Conservation (phyloP, 2,113 vertebrate genomes). For the Arvicanthis niloticus region DNA sequence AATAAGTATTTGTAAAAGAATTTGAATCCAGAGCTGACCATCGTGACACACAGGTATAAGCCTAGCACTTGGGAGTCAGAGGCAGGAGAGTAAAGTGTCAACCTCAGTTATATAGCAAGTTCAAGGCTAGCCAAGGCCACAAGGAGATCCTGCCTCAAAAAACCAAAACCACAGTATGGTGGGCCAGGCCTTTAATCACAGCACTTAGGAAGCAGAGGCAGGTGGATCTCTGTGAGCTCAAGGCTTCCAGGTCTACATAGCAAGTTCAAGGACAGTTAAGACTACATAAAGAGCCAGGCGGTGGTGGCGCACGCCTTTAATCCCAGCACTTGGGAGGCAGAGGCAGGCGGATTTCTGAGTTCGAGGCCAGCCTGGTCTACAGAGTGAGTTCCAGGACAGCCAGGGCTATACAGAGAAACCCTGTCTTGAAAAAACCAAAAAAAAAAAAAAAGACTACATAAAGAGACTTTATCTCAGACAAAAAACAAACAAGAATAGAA, state of each 20-base stretch:
- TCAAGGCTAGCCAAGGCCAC: not conserved
- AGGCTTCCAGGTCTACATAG: not conserved
- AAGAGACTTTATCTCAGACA: not conserved
- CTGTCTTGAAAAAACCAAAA: no score
- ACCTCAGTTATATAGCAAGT: not conserved
- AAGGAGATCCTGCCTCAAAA: not conserved
- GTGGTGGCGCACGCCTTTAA: no score
- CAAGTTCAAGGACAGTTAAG: not conserved
- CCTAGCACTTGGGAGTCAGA: not conserved
- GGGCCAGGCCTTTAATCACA: not conserved
- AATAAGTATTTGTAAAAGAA: not conserved
- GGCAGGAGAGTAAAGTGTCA: not conserved
- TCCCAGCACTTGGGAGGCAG: no score
- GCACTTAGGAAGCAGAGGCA: not conserved
- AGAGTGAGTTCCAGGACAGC: no score
- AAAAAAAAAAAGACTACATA: not conserved
- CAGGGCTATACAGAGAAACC: no score
- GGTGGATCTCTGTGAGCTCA: not conserved
- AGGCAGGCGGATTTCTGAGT: no score
- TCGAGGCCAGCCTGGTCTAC: no score
- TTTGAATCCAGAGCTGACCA: not conserved
- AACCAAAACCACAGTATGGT: not conserved
- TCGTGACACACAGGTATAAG: not conserved
- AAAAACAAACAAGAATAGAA: not conserved
- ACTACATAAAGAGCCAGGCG: not conserved